Conservation (phyloP, 2,113 vertebrate genomes). For the Apeltes quadracus region DNA sequence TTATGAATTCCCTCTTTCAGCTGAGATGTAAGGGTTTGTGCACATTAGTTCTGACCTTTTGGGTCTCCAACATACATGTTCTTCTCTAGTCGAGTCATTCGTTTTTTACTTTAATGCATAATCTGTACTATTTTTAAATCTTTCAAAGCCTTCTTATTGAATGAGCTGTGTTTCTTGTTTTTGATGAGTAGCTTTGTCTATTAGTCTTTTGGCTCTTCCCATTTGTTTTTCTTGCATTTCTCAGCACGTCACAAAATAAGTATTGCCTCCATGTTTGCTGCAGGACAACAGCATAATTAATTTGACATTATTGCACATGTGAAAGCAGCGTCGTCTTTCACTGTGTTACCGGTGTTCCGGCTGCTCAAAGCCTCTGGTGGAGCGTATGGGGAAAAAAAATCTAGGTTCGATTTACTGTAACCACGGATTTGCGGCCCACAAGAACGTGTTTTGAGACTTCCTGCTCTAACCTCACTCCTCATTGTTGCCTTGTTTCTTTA, state of each 20-base stretch:
- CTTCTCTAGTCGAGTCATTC: not conserved
- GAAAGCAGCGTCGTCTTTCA: not conserved
- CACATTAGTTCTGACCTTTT: constrained; percentile 2
- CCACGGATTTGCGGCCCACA: not conserved
- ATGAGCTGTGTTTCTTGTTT: constrained; percentile 2
- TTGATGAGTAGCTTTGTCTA: constrained; percentile 10
- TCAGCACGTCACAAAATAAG: not conserved
- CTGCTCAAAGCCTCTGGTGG: not conserved
- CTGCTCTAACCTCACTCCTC: constrained; percentile 23
- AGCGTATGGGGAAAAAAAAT: not conserved
- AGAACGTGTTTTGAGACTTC: constrained; percentile 16
- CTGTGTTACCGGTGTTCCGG: not conserved
- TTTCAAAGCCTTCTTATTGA: not conserved
- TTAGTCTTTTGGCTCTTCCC: not conserved
- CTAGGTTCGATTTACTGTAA: not conserved
- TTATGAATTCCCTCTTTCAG: constrained; percentile 9
- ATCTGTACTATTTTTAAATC: constrained; percentile 11
- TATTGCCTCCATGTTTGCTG: not conserved
- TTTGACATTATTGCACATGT: constrained; percentile 1
- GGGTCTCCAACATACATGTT: not conserved
- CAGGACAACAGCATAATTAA: not conserved
- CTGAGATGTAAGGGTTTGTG: not conserved
- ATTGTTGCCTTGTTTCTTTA: constrained; percentile 28
- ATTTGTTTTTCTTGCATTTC: constrained; percentile 2
- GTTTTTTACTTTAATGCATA: constrained; percentile 1